Conservation (phyloP, 2,797 vertebrate species). For the Hydrocynus forskahlii region DNA sequence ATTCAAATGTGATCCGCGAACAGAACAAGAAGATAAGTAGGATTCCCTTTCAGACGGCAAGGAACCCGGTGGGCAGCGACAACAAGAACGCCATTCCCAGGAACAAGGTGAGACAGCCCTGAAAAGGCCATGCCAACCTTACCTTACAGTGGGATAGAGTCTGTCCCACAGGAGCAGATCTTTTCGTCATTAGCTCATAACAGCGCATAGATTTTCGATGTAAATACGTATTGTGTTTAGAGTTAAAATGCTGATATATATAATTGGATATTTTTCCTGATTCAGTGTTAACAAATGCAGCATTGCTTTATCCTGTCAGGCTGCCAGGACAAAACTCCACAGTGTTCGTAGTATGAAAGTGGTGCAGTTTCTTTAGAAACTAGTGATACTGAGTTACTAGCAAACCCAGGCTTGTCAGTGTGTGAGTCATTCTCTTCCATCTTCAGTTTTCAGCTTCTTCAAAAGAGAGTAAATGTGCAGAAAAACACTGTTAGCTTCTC, state of each 20-base stretch:
- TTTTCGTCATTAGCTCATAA: neutral
- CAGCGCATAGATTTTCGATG: neutral
- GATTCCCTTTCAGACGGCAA: constrained; percentile 66
- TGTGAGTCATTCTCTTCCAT: too few relatives aligned
- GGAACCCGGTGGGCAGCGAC: constrained; percentile 66
- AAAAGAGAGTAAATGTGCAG: too few relatives aligned
- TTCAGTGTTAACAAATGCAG: neutral
- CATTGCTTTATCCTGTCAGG: neutral
- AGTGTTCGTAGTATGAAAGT: too few relatives aligned
- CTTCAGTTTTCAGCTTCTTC: too few relatives aligned
- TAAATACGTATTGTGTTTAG: too few relatives aligned
- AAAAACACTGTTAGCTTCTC: too few relatives aligned
- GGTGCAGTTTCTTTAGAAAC: neutral
- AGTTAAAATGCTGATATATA: neutral
- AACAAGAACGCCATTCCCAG: constrained; percentile 71
- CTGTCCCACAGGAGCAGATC: neutral
- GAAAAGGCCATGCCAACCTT: neutral
- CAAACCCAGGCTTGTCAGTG: neutral
- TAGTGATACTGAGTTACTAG: neutral
- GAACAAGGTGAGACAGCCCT: constrained; percentile 79
- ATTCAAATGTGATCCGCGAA: constrained; percentile 84
- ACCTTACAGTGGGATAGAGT: neutral
- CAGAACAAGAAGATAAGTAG: constrained; percentile 82
- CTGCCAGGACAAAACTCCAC: neutral
- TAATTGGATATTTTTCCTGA: neutral